Evolutionary conservation across 37 sponge, comb jelly and placozoan species (phyloP).

Genomic region (Tethya wilhelma): DNA sequence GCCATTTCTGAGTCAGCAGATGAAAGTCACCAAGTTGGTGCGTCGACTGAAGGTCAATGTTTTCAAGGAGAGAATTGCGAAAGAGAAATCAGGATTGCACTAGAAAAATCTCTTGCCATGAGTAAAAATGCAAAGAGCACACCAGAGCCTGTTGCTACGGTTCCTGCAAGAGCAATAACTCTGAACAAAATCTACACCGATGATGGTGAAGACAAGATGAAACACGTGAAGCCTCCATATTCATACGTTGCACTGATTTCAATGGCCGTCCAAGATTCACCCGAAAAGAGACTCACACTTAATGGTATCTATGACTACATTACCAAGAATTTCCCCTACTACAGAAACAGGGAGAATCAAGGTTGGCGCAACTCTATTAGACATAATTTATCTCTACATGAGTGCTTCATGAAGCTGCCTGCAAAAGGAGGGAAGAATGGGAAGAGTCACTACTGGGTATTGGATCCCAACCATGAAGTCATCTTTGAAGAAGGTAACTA

Average conservation of each 20-base stretch:
- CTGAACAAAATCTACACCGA: conserved; percentile 53
- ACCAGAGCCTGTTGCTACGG: conserved; percentile 80
- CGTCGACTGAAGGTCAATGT: too few relatives aligned
- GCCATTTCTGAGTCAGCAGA: too few relatives aligned
- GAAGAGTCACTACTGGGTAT: conserved; percentile 94
- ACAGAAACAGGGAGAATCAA: conserved; percentile 90
- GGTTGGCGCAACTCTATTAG: conserved; percentile 97
- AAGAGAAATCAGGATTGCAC: conserved; percentile 66
- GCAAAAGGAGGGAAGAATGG: conserved; percentile 88
- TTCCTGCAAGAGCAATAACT: conserved; percentile 78
- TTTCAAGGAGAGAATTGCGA: too few relatives aligned
- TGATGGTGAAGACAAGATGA: conserved; percentile 68
- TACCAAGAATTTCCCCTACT: conserved; percentile 92
- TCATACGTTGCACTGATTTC: conserved; percentile 93
- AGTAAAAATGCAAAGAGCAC: conserved; percentile 67
- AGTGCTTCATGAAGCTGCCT: conserved; percentile 94
- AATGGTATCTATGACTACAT: conserved; percentile 95
- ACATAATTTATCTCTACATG: conserved; percentile 94
- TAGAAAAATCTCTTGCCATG: conserved; percentile 78
- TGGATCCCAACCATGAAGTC: conserved; percentile 87
- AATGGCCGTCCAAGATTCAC: conserved; percentile 88
- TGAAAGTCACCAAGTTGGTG: too few relatives aligned
- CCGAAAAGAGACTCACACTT: conserved; percentile 85
- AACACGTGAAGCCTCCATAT: conserved; percentile 88
- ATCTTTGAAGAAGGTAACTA: conserved; percentile 93